Percentiles rank a stretch among this genome's conserved stretches.
These are phyloP conservation scores for Campoplex nolae DNA, from an alignment of 2,888 invertebrate genomes.

Conservation along the genomic window DNA sequence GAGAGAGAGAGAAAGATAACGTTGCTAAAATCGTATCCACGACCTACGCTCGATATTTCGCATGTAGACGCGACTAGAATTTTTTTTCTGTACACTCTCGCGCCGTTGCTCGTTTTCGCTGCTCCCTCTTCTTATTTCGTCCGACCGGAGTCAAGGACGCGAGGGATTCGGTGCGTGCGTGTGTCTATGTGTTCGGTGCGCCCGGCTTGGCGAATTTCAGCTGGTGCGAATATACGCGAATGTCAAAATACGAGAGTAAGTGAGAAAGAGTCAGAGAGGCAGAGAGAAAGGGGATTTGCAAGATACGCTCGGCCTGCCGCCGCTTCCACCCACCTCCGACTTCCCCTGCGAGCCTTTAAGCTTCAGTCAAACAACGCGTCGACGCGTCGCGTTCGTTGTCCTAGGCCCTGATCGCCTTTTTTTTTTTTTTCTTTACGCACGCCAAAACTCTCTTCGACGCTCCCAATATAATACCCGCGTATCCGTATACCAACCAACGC, in stretches of 20 bases:
- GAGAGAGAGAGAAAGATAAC: conserved; percentile 6
- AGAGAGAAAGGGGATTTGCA: conserved; percentile 9
- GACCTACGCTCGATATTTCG: conserved; percentile 71
- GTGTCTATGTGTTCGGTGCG: neutral
- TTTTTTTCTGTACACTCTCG: conserved; percentile 35
- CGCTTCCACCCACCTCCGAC: neutral
- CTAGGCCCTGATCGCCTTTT: conserved; percentile 64
- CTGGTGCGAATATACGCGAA: conserved; percentile 54
- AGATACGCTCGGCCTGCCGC: conserved; percentile 44
- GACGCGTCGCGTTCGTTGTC: conserved; percentile 64
- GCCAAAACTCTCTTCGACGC: conserved; percentile 44
- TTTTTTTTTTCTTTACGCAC: conserved; percentile 53
- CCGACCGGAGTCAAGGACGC: conserved; percentile 68
- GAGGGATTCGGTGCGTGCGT: conserved; percentile 30
- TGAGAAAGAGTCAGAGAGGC: conserved; percentile 1
- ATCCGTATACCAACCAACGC: neutral
- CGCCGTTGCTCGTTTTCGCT: conserved; percentile 4
- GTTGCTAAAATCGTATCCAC: conserved; percentile 69
- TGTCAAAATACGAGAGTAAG: conserved; percentile 25
- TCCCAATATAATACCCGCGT: conserved; percentile 11
- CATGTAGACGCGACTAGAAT: conserved; percentile 67
- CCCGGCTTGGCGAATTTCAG: conserved; percentile 62
- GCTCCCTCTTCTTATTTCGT: conserved; percentile 30
- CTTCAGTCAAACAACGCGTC: conserved; percentile 23
- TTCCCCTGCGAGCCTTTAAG: neutral